A percentile compares a stretch with the other conserved stretches of the same genome.
These are phyloP conservation scores for Clunio marinus DNA, from an alignment of 2,888 invertebrate species.

Conservation along the genomic window DNA sequence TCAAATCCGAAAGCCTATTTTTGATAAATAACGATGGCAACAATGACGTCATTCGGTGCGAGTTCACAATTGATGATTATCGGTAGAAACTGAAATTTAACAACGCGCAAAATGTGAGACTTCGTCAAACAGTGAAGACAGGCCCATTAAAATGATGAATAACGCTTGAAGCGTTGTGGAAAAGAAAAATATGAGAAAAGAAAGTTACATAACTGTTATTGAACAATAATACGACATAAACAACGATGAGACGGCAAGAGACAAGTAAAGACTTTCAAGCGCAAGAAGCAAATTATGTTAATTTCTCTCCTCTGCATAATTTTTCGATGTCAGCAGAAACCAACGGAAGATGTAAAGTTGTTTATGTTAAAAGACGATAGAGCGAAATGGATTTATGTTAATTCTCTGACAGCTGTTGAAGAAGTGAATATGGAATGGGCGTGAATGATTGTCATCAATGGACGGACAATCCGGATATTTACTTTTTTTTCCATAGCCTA, in stretches of 20 bases:
- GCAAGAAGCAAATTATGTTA: conserved; percentile 38
- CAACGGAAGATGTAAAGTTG: conserved; percentile 35
- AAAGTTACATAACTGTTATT: conserved; percentile 20
- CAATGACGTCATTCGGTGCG: neutral
- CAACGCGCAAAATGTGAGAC: neutral
- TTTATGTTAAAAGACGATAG: conserved; percentile 34
- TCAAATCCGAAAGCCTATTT: no score
- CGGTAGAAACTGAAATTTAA: neutral
- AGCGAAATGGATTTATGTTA: conserved; percentile 31
- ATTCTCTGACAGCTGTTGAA: conserved; percentile 37
- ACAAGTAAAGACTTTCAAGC: conserved; percentile 13
- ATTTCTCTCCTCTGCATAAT: conserved; percentile 25
- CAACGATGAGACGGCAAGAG: neutral
- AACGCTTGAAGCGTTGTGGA: neutral
- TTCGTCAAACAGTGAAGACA: neutral
- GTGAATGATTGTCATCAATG: conserved; percentile 22
- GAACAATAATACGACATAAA: conserved; percentile 31
- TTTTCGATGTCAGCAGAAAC: conserved; percentile 36
- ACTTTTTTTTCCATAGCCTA: no score
- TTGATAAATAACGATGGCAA: no score
- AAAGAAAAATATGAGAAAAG: neutral
- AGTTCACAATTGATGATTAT: neutral
- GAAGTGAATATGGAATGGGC: conserved; percentile 27
- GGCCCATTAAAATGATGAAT: conserved; percentile 1
- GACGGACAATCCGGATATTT: conserved; percentile 14